These are phyloP conservation scores for Pollenia griseotomentosa DNA, from an alignment of 2,888 invertebrate genomes.

Conservation along the genomic window DNA sequence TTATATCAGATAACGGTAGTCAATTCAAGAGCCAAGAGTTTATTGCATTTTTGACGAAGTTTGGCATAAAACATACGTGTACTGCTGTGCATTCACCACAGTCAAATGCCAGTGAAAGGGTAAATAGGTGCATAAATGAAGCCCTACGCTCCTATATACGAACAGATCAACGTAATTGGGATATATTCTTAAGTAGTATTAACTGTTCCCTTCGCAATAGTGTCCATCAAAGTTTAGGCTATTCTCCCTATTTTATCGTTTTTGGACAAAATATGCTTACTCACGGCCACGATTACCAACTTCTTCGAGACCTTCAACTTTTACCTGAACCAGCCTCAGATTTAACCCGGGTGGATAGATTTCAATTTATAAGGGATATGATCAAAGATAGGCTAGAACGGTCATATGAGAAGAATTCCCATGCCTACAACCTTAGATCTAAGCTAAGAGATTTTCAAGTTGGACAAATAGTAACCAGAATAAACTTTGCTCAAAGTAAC, in stretches of 20 bases:
- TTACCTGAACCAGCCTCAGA: too few species aligned
- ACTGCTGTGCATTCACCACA: background rate
- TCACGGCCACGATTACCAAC: too few species aligned
- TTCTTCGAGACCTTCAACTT: too few species aligned
- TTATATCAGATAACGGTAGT: background rate
- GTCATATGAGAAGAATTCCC: too few species aligned
- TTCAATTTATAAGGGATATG: too few species aligned
- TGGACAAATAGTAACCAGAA: too few species aligned
- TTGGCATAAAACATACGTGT: background rate
- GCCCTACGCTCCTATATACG: slow-evolving; percentile 7
- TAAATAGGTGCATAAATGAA: slow-evolving; percentile 8
- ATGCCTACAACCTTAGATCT: too few species aligned
- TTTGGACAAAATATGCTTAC: slow-evolving; percentile 13
- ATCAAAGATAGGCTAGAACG: too few species aligned
- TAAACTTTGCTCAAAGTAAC: too few species aligned
- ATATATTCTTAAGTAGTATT: background rate
- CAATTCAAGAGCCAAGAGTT: slow-evolving; percentile 3
- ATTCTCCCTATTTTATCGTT: slow-evolving; percentile 8
- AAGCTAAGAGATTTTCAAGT: too few species aligned
- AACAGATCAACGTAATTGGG: slow-evolving; percentile 18
- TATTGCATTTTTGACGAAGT: background rate
- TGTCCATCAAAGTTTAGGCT: slow-evolving; percentile 11
- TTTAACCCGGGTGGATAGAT: too few species aligned
- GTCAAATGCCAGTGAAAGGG: background rate
- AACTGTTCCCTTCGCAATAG: slow-evolving; percentile 16